These are phyloP conservation scores for Avahi laniger DNA, from an alignment of 2,797 vertebrate genomes.

Conservation along the genomic window DNA sequence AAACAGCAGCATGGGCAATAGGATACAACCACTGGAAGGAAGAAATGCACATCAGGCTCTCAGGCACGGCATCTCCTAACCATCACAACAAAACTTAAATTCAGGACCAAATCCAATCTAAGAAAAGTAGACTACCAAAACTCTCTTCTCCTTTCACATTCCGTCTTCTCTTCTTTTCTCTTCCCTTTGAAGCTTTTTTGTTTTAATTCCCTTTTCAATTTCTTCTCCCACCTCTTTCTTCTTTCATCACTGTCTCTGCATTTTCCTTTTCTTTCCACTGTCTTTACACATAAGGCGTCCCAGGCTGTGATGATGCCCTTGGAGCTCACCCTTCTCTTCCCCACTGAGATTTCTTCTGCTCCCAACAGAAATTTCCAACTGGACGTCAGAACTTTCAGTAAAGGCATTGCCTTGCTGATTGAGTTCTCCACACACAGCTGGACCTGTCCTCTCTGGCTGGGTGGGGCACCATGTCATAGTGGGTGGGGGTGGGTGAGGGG, in stretches of 20 bases:
- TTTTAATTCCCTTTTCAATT: neutral
- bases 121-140: neutral
- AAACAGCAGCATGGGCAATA: neutral
- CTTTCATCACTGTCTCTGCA: neutral
- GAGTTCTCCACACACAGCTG: neutral
- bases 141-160: neutral
- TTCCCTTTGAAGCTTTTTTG: neutral
- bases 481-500: neutral
- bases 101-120: neutral
- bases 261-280: neutral
- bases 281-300: neutral
- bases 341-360: neutral
- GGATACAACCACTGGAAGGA: neutral
- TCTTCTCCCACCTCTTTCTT: neutral
- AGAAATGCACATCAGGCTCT: neutral
- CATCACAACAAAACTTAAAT: neutral
- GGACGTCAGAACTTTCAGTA: neutral
- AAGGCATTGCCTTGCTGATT: neutral
- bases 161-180: neutral
- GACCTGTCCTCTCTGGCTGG: neutral
- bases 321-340: neutral
- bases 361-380: neutral
- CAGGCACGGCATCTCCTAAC: neutral
- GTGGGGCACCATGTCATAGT: constrained; percentile 65
- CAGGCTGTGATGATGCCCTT: neutral